Conservation (phyloP, 2,888 invertebrate species). For the Pandemis cinnamomeana region DNA sequence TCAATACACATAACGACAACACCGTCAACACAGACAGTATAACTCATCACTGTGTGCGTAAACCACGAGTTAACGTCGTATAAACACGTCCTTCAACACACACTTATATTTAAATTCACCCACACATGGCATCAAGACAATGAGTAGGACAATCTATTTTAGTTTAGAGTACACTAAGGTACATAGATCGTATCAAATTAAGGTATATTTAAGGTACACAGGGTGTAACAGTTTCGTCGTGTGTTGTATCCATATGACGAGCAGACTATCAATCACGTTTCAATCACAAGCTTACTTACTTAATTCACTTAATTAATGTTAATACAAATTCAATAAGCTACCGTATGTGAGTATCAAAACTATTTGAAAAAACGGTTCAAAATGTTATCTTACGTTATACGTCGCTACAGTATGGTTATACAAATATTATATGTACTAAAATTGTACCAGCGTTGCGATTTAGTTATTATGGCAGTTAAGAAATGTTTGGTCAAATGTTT, state of each 20-base stretch:
- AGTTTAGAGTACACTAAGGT: not conserved
- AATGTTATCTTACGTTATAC: constrained; percentile 47
- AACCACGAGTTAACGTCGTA: not conserved
- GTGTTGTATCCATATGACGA: constrained; percentile 20
- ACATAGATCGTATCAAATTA: not conserved
- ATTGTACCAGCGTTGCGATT: constrained; percentile 44
- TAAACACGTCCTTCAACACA: not conserved
- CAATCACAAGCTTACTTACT: constrained; percentile 38
- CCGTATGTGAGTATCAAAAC: constrained; percentile 59
- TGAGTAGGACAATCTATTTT: too few relatives aligned
- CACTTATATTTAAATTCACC: not conserved
- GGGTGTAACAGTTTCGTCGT: not conserved
- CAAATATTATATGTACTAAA: constrained; percentile 45
- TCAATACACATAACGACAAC: constrained; percentile 11
- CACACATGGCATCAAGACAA: not conserved
- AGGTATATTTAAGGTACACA: not conserved
- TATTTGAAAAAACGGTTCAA: constrained; percentile 52
- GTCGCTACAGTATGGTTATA: constrained; percentile 52
- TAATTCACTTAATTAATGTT: constrained; percentile 24
- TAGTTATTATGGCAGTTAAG: constrained; percentile 32
- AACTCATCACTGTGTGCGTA: not conserved
- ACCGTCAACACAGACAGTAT: not conserved
- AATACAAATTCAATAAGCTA: constrained; percentile 46
- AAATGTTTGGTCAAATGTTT: constrained; percentile 33
- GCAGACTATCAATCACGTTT: constrained; percentile 30